These are phyloP conservation scores for Incurvaria masculella DNA, from an alignment of 2,888 invertebrate genomes.

Conservation along the genomic window DNA sequence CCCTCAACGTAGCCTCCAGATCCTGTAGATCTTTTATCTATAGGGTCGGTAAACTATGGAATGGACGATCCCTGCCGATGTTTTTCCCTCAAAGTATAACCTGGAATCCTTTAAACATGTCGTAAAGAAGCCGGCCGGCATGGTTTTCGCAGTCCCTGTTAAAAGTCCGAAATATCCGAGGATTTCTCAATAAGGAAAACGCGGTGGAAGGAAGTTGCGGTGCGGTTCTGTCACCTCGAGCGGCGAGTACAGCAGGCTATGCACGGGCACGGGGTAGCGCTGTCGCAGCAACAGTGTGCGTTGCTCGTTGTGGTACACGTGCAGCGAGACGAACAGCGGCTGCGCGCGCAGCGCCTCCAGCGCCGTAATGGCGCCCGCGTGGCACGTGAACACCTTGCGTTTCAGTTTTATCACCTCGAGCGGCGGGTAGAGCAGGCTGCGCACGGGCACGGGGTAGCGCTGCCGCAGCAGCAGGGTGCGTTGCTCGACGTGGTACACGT, in stretches of 20 bases:
- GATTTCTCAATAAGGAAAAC: too few species aligned
- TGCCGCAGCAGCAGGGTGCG: conserved; percentile 60
- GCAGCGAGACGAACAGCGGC: conserved; percentile 67
- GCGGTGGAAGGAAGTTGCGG: background rate
- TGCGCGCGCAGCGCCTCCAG: conserved; percentile 68
- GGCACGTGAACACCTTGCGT: conserved; percentile 57
- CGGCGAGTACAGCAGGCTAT: conserved; percentile 69
- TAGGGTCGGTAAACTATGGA: too few species aligned
- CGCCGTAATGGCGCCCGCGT: conserved; percentile 71
- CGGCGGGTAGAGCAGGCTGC: conserved; percentile 69
- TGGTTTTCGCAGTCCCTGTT: too few species aligned
- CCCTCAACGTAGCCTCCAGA: too few species aligned
- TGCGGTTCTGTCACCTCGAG: conserved; percentile 43
- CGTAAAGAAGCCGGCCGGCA: too few species aligned
- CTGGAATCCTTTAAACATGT: too few species aligned
- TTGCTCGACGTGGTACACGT: conserved; percentile 66
- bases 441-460: conserved; percentile 49
- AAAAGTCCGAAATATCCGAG: conserved; percentile 1
- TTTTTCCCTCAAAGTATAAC: too few species aligned
- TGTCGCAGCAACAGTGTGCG: conserved; percentile 60
- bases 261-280: conserved; percentile 49
- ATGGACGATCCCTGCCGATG: too few species aligned
- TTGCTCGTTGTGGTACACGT: conserved; percentile 66
- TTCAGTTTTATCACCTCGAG: conserved; percentile 43
- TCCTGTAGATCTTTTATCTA: too few species aligned